Evolutionary conservation across 2,888 invertebrate species (phyloP), one percentile per base, ranked within the genome.

Genomic region (Amorpha juglandis): DNA sequence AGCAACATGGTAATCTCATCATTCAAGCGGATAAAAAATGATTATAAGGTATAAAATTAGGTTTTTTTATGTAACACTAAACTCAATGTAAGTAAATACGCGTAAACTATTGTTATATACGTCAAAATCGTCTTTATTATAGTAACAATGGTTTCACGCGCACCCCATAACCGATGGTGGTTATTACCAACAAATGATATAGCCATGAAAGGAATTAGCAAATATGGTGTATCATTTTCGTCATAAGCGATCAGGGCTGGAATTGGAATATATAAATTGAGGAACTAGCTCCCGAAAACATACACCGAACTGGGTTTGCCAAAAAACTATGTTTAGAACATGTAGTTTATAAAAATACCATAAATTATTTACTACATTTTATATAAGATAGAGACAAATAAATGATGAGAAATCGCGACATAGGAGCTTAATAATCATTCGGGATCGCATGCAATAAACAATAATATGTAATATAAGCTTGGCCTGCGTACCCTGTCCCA

Each of bases 161-260:
- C 50, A 66, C 51, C 62, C 51, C 65, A 38, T 42, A 27, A 16
- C 48, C 48, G 16, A 51, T 51, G 27, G 63, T 67, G 67, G 66
- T 74, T 71, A 76, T 73, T 76, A 71, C 69, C 64, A 42, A 73
- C 74, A 75, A 78, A 76, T 75, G 76, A 73, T 63, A 67, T 68
- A 71, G 77, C 80, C 79, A 70, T 62, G 73, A 70, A 75, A 69
- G 70, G 77, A 76, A 84, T 84, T 84, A 84, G 82, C 83, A 80
- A 84, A 85, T 81, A 85, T 78, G 79, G 78, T 83, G 75, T 85
- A 85, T 87, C 84, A 85, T 80, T 78, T 75, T 71, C 64, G 64
- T 16, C 65, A 70, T 68, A 52, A 68, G 63, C 47, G 45, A 65
- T 67, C 63, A 69, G 84, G 81, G 82, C 77, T 76, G 77, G 78